Conservation (phyloP, 2,888 invertebrate species). For the Auanema freiburgensis region DNA sequence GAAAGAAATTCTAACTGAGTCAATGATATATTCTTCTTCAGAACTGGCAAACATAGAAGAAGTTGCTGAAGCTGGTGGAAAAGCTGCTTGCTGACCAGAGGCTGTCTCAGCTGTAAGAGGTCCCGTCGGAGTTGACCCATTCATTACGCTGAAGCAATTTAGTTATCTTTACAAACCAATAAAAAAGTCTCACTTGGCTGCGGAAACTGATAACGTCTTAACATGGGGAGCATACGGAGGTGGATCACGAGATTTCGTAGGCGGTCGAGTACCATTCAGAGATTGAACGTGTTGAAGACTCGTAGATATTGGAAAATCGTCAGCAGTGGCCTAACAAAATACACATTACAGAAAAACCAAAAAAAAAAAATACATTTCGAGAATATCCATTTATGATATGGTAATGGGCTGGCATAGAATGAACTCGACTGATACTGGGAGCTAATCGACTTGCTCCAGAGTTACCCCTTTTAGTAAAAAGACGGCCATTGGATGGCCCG, state of each 20-base stretch:
- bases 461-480: conserved; percentile 38
- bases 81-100: conserved; percentile 36
- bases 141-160: neutral
- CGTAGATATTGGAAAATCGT: conserved; percentile 11
- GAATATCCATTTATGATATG: conserved; percentile 33
- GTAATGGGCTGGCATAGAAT: conserved; percentile 50
- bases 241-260: conserved; percentile 29
- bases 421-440: conserved; percentile 46
- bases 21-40: conserved; percentile 11
- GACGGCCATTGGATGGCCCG: conserved; percentile 22
- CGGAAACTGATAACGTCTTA: neutral
- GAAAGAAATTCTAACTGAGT: conserved; percentile 1
- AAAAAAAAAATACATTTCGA: conserved; percentile 21
- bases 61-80: conserved; percentile 44
- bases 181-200: neutral
- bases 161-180: neutral
- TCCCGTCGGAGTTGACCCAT: conserved; percentile 22
- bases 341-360: neutral
- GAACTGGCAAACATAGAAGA: conserved; percentile 26
- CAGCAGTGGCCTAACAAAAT: conserved; percentile 16
- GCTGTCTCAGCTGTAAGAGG: conserved; percentile 41
- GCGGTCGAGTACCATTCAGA: conserved; percentile 25
- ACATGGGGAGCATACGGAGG: conserved; percentile 25
- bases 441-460: conserved; percentile 34
- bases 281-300: conserved; percentile 32